Percentiles rank a stretch among this genome's conserved stretches.
Evolutionary conservation across 2,888 invertebrate genomes (phyloP).

Genomic region (Eugnorisma glareosa): DNA sequence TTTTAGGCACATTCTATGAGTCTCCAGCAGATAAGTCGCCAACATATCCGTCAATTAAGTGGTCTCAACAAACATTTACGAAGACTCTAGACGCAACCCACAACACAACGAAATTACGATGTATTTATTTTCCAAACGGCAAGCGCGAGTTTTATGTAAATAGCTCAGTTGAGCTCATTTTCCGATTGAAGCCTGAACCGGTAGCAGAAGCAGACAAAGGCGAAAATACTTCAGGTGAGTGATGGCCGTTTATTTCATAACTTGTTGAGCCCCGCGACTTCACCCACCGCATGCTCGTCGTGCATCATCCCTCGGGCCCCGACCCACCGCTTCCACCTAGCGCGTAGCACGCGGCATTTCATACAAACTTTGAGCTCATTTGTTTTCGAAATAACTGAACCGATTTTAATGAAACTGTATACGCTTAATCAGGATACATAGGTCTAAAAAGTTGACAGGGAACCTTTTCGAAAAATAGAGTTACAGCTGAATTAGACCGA

Average conservation of each 20-base stretch:
- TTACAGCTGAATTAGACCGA: too few species aligned
- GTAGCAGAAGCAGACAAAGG: not conserved
- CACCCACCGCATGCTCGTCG: not conserved
- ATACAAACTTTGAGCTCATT: too few species aligned
- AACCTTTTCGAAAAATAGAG: too few species aligned
- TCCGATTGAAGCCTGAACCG: conserved; percentile 8
- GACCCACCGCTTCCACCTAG: not conserved
- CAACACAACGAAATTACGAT: conserved; percentile 2
- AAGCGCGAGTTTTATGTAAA: rapidly evolving
- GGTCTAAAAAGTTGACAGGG: too few species aligned
- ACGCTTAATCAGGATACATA: too few species aligned
- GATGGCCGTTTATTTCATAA: not conserved
- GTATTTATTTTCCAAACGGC: not conserved
- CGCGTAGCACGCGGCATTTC: too few species aligned
- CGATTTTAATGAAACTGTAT: too few species aligned
- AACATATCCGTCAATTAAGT: not conserved
- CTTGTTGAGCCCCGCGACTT: not conserved
- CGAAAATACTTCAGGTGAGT: conserved; percentile 12
- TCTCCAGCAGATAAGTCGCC: rapidly evolving
- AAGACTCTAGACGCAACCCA: not conserved
- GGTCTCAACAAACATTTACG: not conserved
- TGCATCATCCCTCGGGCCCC: too few species aligned
- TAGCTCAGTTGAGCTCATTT: not conserved
- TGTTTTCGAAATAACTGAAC: too few species aligned
- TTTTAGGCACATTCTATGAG: not conserved